These are phyloP conservation scores for Apamea epomidion DNA, from an alignment of 2,888 invertebrate species.

Conservation along the genomic window DNA sequence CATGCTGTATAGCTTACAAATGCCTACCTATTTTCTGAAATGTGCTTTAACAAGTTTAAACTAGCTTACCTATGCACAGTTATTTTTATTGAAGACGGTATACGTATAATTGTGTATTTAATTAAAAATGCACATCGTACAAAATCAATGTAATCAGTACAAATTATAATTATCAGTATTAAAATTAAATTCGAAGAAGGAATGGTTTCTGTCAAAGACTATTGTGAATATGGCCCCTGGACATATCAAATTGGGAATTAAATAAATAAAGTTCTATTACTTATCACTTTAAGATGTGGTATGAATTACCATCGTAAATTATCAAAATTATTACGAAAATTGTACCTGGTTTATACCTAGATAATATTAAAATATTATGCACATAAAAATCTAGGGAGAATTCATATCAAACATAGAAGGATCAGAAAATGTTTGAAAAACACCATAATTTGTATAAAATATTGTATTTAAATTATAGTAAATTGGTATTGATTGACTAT, in stretches of 20 bases:
- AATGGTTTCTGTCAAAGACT: conserved; percentile 19
- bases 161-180: conserved; percentile 65
- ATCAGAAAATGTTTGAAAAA: conserved; percentile 37
- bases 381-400: conserved; percentile 24
- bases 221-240: conserved; percentile 36
- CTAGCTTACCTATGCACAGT: not conserved
- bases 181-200: conserved; percentile 10
- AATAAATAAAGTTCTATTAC: conserved; percentile 48
- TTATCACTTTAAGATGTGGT: conserved; percentile 44
- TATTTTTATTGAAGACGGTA: conserved; percentile 19
- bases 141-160: conserved; percentile 60
- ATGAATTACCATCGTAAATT: conserved; percentile 29
- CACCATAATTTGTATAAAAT: conserved; percentile 22
- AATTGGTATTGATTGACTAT: conserved; percentile 25
- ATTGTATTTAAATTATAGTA: conserved; percentile 35
- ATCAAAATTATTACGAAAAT: conserved; percentile 37
- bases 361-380: not conserved
- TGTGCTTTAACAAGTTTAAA: conserved; percentile 1
- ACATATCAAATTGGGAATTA: conserved; percentile 67
- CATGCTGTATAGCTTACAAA: not conserved
- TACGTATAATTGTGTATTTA: conserved; percentile 40
- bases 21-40: conserved; percentile 15
- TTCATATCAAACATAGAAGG: conserved; percentile 55
- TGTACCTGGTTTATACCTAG: conserved; percentile 54
- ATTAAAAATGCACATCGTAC: conserved; percentile 47